These are phyloP conservation scores for Gymnoscopelus microlampas DNA, from an alignment of 2,797 vertebrate genomes.

Conservation along the genomic window DNA sequence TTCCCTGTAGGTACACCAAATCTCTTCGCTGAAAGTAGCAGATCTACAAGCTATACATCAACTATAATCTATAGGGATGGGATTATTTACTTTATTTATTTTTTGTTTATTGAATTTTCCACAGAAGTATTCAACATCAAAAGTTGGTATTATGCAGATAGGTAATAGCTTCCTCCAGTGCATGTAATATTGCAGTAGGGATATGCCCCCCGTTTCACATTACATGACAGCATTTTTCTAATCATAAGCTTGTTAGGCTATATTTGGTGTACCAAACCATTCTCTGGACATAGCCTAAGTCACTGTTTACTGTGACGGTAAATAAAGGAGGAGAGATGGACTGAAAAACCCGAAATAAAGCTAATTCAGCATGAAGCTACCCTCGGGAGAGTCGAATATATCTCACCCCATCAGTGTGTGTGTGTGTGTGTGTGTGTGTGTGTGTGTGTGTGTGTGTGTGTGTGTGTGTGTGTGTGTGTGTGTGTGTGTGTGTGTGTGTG, in stretches of 20 bases:
- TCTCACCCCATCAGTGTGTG: constrained; percentile 43
- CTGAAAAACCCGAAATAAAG: constrained; percentile 47
- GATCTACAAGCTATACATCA: too few species aligned
- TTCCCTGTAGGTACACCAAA: too few species aligned
- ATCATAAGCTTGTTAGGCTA: constrained; percentile 21
- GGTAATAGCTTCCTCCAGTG: too few species aligned
- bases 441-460: background rate
- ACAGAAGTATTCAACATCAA: too few species aligned
- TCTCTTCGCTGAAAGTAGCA: too few species aligned
- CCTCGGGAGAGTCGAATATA: constrained; percentile 48
- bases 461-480: constrained; percentile 6
- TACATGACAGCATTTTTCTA: constrained; percentile 13
- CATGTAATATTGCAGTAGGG: constrained; percentile 16
- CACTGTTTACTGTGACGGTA: constrained; percentile 41
- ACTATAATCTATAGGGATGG: too few species aligned
- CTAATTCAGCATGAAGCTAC: constrained; percentile 62
- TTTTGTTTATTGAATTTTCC: too few species aligned
- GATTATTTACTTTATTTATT: too few species aligned
- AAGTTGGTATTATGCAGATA: too few species aligned
- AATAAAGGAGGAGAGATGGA: constrained; percentile 44
- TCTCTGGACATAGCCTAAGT: constrained; percentile 42
- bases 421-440: constrained; percentile 18
- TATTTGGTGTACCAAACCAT: constrained; percentile 29
- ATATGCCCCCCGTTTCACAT: constrained; percentile 26
- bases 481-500: background rate